Base-by-base conservation (phyloP, 2,797 vertebrate genomes). In the Enteromius paludinosus region DNA sequence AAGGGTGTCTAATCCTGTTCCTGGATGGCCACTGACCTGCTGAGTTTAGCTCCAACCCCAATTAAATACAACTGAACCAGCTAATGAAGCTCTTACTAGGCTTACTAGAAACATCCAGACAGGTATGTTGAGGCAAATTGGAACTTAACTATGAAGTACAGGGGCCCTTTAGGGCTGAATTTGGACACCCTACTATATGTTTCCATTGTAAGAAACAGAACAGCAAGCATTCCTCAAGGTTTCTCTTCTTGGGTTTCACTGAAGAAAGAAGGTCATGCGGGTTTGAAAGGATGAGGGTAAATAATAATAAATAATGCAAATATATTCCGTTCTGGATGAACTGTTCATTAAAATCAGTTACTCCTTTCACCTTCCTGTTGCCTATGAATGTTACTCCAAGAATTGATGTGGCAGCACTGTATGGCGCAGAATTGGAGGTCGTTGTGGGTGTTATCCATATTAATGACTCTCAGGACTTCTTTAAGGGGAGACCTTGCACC, bases 391-490 rank as follows among this genome's bases (percentile, higher is more conserved):
- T 70, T 38, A 59, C 47, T 54, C 78, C 38, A 81, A 49, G 41
- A n/a, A 41, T 35, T 78, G 28, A 66, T 35, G 75, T 66, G 28
- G 28, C 43, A 78, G 61, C 11, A 54, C n/a, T 28, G 30, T 43
- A 18, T 6, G 47, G 64, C 65, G 66, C 11, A 5, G 77, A 45
- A 68, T 61, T 68, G 38, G 43, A 61, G 54, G 15, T 75, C 38
- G 25, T 69, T 59, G 41, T 71, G 47, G 59, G 78, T 78, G 23
- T 86, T 41, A 84, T 89, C 70, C 81, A 87, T 86, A 83, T 89
- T 81, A 81, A 89, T 87, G 74, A 52, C 43, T 47, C 54, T 18
- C 15, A 64, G 71, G 23, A 66, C 76, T 30, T 76, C 30, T 66
- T 70, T 79, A 49, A 85, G 78, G 62, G 85, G 76, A 82, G 76